Conservation (phyloP, 2,888 invertebrate species). For the Drosophila kuntzei region DNA sequence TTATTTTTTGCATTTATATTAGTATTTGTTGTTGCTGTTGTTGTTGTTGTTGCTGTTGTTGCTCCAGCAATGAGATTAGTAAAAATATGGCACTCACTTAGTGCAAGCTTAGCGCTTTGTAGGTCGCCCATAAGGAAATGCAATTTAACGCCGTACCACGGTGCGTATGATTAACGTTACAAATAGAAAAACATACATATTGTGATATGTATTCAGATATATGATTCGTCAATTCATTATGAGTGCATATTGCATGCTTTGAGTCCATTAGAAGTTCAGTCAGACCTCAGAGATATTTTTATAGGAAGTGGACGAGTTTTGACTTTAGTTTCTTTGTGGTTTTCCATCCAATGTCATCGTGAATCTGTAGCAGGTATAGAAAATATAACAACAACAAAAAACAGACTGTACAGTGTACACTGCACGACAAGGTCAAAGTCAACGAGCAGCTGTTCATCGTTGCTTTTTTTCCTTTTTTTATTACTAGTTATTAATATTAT, state of each 20-base stretch:
- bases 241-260: conserved; percentile 38
- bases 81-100: conserved; percentile 52
- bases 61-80: conserved; percentile 56
- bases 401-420: conserved; percentile 33
- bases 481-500: conserved; percentile 10
- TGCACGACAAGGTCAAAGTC: conserved; percentile 64
- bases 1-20: conserved; percentile 17
- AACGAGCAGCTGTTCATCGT: conserved; percentile 36
- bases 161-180: conserved; percentile 55
- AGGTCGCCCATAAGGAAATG: conserved; percentile 63
- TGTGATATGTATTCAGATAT: not conserved
- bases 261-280: conserved; percentile 29
- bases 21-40: conserved; percentile 10
- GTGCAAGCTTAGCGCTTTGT: conserved; percentile 29
- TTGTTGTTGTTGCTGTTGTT: conserved; percentile 13
- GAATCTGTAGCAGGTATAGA: conserved; percentile 34
- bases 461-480: conserved; percentile 27
- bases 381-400: conserved; percentile 13
- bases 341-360: conserved; percentile 56
- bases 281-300: conserved; percentile 4
- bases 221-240: conserved; percentile 3
- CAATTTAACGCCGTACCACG: conserved; percentile 42
- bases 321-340: conserved; percentile 40
- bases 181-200: conserved; percentile 5
- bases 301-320: conserved; percentile 54